These are phyloP conservation scores for Isurus oxyrinchus DNA, from an alignment of 2,113 vertebrate species.

Conservation along the genomic window DNA sequence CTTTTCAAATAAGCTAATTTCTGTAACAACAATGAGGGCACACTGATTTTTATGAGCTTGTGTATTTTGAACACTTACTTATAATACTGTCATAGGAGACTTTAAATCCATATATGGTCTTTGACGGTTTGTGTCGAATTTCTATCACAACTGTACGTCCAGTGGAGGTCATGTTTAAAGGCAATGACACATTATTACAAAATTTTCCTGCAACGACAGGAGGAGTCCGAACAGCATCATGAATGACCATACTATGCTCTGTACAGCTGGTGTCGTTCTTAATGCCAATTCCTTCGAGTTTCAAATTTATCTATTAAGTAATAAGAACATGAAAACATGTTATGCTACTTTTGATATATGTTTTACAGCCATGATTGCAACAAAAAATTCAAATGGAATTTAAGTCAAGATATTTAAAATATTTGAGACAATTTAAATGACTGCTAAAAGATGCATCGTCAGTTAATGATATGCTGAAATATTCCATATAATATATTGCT, in stretches of 20 bases:
- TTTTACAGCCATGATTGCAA: neutral
- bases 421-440: neutral
- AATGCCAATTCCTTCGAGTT: neutral
- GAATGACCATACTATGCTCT: neutral
- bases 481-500: neutral
- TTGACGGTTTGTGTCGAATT: neutral
- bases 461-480: neutral
- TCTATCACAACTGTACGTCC: neutral
- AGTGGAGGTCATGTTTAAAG: neutral
- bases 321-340: neutral
- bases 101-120: neutral
- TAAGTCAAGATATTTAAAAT: neutral
- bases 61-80: constrained; percentile 1
- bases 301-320: neutral
- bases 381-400: neutral
- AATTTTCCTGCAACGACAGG: neutral
- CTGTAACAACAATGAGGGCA: neutral
- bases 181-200: neutral
- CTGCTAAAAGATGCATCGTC: neutral
- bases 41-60: neutral
- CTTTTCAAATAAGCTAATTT: neutral
- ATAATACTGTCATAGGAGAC: neutral
- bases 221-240: neutral
- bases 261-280: neutral
- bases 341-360: neutral